Evolutionary conservation across 2,888 invertebrate genomes (phyloP).

Genomic region (Buathra laborator): DNA sequence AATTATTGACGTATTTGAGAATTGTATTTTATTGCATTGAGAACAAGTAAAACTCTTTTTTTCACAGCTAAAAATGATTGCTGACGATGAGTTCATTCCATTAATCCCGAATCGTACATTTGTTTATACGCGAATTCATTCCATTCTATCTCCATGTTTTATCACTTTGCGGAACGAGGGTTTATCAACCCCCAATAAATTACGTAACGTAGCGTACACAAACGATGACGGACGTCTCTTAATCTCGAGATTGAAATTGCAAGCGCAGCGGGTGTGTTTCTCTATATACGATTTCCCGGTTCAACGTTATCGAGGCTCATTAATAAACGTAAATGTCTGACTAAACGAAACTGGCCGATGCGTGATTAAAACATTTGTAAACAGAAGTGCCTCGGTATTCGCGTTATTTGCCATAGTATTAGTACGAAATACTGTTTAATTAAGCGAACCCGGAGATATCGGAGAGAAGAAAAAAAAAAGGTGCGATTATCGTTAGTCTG

Average conservation of each 20-base stretch:
- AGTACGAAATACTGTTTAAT: slow-evolving; percentile 22
- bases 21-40: neutral
- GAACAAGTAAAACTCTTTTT: neutral
- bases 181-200: slow-evolving; percentile 35
- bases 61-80: slow-evolving; percentile 3
- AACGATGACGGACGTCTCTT: slow-evolving; percentile 49
- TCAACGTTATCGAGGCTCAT: slow-evolving; percentile 41
- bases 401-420: slow-evolving; percentile 42
- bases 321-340: slow-evolving; percentile 36
- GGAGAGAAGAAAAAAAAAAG: neutral
- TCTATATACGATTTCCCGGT: slow-evolving; percentile 1
- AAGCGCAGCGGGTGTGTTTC: neutral
- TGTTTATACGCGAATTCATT: slow-evolving; percentile 38
- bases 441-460: slow-evolving; percentile 13
- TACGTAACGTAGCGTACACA: slow-evolving; percentile 18
- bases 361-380: slow-evolving; percentile 44
- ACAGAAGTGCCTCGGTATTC: neutral
- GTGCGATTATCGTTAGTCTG: neutral
- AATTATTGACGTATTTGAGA: neutral
- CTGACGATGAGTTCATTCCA: slow-evolving; percentile 12
- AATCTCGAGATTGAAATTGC: slow-evolving; percentile 41
- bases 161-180: slow-evolving; percentile 19
- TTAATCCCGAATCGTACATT: slow-evolving; percentile 44
- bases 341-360: neutral
- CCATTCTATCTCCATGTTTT: slow-evolving; percentile 35